Evolutionary conservation across 2,113 vertebrate species (phyloP).

Genomic region (Marmota flaviventris): DNA sequence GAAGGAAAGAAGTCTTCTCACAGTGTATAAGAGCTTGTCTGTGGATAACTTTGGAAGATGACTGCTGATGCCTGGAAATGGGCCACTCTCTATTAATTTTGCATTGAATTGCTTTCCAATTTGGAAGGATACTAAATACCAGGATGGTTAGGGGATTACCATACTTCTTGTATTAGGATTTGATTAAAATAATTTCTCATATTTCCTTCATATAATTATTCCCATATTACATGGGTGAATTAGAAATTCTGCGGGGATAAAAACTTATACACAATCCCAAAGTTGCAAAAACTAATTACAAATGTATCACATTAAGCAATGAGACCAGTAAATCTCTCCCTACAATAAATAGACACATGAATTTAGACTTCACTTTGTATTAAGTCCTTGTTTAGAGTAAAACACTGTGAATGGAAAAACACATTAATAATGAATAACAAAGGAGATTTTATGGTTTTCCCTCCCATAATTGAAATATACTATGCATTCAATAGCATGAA

Average conservation of each 20-base stretch:
- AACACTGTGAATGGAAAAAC: background rate
- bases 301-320: background rate
- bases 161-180: background rate
- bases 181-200: conserved; percentile 10
- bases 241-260: background rate
- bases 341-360: conserved; percentile 8
- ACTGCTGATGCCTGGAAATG: background rate
- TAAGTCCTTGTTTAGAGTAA: background rate
- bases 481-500: background rate
- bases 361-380: conserved; percentile 13
- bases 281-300: background rate
- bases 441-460: background rate
- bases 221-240: background rate
- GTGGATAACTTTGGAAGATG: background rate
- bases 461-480: background rate
- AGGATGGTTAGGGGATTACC: background rate
- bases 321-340: background rate
- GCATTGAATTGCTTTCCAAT: background rate
- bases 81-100: background rate
- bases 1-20: background rate
- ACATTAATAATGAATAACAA: background rate
- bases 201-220: background rate
- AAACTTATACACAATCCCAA: background rate
- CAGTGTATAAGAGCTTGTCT: background rate
- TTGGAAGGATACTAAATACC: background rate